Evolutionary conservation across 53 echinoderm and acorn worm genomes (phyloP), one percentile per base, ranked within the genome.

Genomic region (Apostichopus leukothele): DNA sequence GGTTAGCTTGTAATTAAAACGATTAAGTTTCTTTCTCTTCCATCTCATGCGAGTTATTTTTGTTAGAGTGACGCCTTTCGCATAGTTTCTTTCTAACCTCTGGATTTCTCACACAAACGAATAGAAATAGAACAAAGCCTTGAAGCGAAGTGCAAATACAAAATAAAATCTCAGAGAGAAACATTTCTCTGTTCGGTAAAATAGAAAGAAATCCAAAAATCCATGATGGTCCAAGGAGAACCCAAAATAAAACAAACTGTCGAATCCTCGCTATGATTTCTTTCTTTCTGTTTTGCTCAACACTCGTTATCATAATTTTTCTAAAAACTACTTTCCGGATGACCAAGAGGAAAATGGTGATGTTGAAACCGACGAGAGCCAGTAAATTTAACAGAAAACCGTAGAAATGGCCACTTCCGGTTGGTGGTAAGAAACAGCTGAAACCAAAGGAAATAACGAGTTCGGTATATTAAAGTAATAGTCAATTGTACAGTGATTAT

Each of bases 171-270:
- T 19, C 71, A 16, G 16, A 71, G 71, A 71, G 1, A 16, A 19
- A 16, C 71, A 6, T 16, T 5, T 71, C 18, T 16, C 18, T 71
- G 18, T 71, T 19, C 71, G 71, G 71, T 71, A 71, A 18, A 71
- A 71, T 71, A 18, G 71, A 71, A 18, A 71, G 71, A 71, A 71
- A 71, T 71, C 71, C 71, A 71, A 71, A 71, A 18, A 71, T 71
- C 71, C 71, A 71, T 6, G 71, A 71, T 6, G 71, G 71, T 16
- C 71, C 71, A 18, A 71, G 71, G 5, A 71, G 71, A 71, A 71
- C 71, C 71, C 71, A 71, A 71, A 71, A 71, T 71, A 71, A 18
- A 16, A 6, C 18, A 71, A 71, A 71, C 20, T 71, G 71, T 71
- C 18, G 71, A 71, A 71, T 71, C 18, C 71, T 71, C 71, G 71